Evolutionary conservation across 2,888 invertebrate species (phyloP).

Genomic region (Teleiodes luculella): DNA sequence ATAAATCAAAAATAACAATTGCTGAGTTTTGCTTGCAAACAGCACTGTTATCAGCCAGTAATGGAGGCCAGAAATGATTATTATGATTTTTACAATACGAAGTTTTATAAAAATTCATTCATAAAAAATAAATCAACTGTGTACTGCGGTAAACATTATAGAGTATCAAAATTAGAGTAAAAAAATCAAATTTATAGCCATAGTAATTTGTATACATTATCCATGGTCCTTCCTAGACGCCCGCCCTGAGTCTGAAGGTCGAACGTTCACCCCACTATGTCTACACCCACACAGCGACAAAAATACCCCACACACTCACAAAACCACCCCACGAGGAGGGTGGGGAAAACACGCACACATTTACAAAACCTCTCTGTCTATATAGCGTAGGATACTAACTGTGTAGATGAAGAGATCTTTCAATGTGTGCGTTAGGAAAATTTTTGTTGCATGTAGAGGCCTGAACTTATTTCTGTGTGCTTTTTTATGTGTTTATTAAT

Average conservation of each 20-base stretch:
- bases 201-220: too few species aligned
- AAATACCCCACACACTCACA: slow-evolving; percentile 10
- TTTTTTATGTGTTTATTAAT: slow-evolving; percentile 31
- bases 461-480: neutral
- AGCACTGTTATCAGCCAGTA: too few species aligned
- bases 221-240: slow-evolving; percentile 59
- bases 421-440: slow-evolving; percentile 10
- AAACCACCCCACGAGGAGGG: slow-evolving; percentile 14
- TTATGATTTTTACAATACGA: too few species aligned
- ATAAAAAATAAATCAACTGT: too few species aligned
- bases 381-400: neutral
- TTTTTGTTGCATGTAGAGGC: neutral
- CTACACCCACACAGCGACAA: slow-evolving; percentile 29
- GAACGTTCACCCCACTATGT: slow-evolving; percentile 59
- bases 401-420: neutral
- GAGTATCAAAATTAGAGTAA: too few species aligned
- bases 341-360: neutral
- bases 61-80: too few species aligned
- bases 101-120: too few species aligned
- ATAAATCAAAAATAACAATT: too few species aligned
- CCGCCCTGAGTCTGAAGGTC: slow-evolving; percentile 68
- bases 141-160: too few species aligned
- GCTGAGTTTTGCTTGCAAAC: too few species aligned
- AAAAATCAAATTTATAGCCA: too few species aligned
- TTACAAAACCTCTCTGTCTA: neutral